Conservation (phyloP, 2,797 vertebrate genomes). For the Peromyscus aztecus region DNA sequence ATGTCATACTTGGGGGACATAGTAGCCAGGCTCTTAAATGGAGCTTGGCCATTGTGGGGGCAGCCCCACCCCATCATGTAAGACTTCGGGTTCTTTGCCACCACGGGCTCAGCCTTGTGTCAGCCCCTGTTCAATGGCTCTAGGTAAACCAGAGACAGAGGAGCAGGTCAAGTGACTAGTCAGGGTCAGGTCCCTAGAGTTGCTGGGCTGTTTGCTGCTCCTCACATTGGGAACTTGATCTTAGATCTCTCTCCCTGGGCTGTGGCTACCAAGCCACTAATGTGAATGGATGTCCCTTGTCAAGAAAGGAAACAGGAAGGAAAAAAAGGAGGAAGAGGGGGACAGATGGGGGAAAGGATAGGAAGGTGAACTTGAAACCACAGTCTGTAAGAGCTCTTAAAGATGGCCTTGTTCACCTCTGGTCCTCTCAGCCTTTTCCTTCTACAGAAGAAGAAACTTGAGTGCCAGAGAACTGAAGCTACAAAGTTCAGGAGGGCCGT, state of each 20-base stretch:
- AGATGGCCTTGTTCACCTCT: neutral
- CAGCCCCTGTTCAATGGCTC: neutral
- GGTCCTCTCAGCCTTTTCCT: neutral
- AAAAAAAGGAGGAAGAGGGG: neutral
- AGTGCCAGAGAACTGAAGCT: neutral
- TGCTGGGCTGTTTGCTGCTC: neutral
- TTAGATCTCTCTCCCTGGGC: neutral
- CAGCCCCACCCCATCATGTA: neutral
- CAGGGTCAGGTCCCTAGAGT: neutral
- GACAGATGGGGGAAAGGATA: neutral
- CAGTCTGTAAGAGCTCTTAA: neutral
- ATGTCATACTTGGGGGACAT: neutral
- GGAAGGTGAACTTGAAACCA: neutral
- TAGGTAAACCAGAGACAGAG: neutral
- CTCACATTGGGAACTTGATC: neutral
- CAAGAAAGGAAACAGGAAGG: neutral
- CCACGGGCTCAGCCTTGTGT: neutral
- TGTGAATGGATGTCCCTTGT: neutral
- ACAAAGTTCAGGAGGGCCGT: fast-evolving
- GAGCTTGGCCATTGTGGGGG: neutral
- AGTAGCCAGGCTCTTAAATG: neutral
- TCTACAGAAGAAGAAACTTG: neutral
- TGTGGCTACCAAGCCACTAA: neutral
- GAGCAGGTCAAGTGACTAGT: neutral
- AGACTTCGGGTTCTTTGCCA: neutral